Evolutionary conservation across 2,888 invertebrate genomes (phyloP).

Genomic region (Metopia argyrocephala): DNA sequence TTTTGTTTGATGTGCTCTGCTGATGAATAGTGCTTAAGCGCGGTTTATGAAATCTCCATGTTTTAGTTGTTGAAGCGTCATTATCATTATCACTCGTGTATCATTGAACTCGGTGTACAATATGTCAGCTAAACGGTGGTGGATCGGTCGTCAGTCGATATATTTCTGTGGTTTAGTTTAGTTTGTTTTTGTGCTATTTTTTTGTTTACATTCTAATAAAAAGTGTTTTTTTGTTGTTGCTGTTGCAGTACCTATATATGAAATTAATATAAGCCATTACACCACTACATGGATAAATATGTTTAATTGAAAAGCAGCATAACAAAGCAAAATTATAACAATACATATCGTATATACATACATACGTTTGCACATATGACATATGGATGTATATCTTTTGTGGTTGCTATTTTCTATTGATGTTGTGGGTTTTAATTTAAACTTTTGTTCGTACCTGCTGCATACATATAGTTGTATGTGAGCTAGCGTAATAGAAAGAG

Average conservation of each 20-base stretch:
- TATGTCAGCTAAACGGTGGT: not conserved
- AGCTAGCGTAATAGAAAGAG: not conserved
- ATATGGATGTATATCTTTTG: slow-evolving; percentile 13
- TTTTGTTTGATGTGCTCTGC: not conserved
- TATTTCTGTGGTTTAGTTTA: not conserved
- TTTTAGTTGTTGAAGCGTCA: not conserved
- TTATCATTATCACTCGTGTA: not conserved
- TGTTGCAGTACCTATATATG: not conserved
- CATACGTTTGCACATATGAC: slow-evolving; percentile 6
- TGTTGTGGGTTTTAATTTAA: not conserved
- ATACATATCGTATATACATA: not conserved
- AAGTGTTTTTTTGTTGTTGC: not conserved
- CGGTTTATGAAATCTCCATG: not conserved
- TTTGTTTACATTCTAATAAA: not conserved
- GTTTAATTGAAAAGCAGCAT: slow-evolving; percentile 12
- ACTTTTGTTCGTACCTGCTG: not conserved
- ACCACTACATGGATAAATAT: not conserved
- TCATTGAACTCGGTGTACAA: not conserved
- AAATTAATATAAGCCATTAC: not conserved
- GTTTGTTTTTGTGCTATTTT: not conserved
- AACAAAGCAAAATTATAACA: not conserved
- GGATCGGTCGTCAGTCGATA: not conserved
- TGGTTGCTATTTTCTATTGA: slow-evolving; percentile 44
- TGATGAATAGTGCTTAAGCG: not conserved
- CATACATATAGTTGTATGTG: no score